These are phyloP conservation scores for Bradypodion ventrale DNA, from an alignment of 2,797 vertebrate genomes.

Conservation along the genomic window DNA sequence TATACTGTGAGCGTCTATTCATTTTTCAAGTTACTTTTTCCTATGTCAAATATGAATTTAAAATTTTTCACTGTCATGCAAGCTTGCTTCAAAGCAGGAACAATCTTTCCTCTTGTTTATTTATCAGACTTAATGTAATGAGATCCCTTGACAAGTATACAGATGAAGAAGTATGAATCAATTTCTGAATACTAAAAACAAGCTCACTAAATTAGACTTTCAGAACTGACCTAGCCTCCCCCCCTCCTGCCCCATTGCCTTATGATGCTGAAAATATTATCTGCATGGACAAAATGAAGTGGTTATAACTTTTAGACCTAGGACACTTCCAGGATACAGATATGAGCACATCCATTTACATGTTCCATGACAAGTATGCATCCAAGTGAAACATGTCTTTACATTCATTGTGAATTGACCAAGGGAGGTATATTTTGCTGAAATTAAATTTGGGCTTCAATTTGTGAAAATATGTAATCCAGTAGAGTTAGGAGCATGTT, in stretches of 20 bases:
- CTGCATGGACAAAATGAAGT: neutral
- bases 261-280: neutral
- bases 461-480: too few species aligned
- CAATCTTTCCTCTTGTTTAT: conserved; percentile 63
- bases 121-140: conserved; percentile 65
- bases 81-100: conserved; percentile 52
- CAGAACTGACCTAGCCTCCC: conserved; percentile 22
- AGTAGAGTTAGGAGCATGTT: too few species aligned
- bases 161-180: conserved; percentile 60
- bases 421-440: too few species aligned
- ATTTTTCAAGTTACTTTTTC: conserved; percentile 55
- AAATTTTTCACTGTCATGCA: conserved; percentile 60
- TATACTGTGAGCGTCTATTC: conserved; percentile 53
- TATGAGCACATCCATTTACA: neutral
- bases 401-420: neutral
- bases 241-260: neutral
- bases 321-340: too few species aligned
- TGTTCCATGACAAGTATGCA: neutral
- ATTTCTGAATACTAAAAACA: conserved; percentile 59
- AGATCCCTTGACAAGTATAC: conserved; percentile 54
- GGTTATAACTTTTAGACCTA: neutral
- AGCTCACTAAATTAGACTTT: conserved; percentile 43
- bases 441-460: too few species aligned
- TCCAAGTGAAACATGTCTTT: neutral
- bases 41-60: conserved; percentile 38